A percentile compares a stretch with the other conserved stretches of the same genome.
These are phyloP conservation scores for Syngnathus typhle DNA, from an alignment of 2,113 vertebrate species.

Conservation along the genomic window DNA sequence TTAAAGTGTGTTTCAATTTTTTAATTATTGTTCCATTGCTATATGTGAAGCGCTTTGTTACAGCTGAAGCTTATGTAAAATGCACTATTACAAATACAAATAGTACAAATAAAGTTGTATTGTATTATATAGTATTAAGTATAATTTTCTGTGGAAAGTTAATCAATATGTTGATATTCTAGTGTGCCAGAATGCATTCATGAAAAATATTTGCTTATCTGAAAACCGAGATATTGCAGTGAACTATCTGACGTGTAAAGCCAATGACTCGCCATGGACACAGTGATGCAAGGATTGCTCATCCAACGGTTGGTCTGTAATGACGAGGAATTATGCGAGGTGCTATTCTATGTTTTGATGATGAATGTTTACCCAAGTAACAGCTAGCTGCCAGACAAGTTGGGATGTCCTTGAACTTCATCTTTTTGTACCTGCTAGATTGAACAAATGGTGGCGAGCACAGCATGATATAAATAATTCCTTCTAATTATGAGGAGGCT, in stretches of 20 bases:
- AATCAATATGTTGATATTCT: no score
- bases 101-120: no score
- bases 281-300: constrained; percentile 9
- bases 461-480: constrained; percentile 70
- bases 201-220: constrained; percentile 28
- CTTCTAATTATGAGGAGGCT: constrained; percentile 57
- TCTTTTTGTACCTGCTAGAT: constrained; percentile 61
- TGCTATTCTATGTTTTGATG: constrained; percentile 48
- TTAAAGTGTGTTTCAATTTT: no score
- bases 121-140: no score
- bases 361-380: constrained; percentile 56
- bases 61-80: no score
- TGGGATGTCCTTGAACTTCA: constrained; percentile 58
- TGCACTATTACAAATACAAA: no score
- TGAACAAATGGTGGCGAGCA: constrained; percentile 57
- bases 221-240: constrained; percentile 10
- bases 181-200: neutral
- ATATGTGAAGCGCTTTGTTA: no score
- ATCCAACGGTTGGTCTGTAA: neutral
- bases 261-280: constrained; percentile 28
- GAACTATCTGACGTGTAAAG: constrained; percentile 21
- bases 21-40: no score
- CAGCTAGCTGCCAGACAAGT: constrained; percentile 57
- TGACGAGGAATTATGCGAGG: constrained; percentile 31
- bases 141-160: no score